Evolutionary conservation across 2,797 vertebrate genomes (phyloP).

Genomic region (Coccyzus lansbergi): DNA sequence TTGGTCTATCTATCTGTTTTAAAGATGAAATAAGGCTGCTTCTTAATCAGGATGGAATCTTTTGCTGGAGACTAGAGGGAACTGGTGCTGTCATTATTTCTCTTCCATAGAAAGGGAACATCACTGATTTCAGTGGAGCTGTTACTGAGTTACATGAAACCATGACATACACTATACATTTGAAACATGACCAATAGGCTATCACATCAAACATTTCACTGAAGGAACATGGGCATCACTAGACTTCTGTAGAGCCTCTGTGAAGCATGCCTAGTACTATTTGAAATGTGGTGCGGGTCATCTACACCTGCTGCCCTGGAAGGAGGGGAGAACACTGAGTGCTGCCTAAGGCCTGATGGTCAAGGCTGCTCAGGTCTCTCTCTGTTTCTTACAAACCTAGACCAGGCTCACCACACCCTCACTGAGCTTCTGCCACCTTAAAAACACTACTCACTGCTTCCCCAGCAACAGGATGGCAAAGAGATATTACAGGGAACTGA

Average conservation of each 20-base stretch:
- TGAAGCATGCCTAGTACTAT: neutral
- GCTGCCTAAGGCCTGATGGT: no score
- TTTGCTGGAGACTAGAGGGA: neutral
- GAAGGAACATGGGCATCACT: neutral
- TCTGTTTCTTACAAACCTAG: neutral
- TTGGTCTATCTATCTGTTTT: neutral
- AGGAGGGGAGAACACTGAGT: fast-evolving
- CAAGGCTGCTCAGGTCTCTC: neutral
- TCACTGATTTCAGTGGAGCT: neutral
- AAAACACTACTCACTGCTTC: neutral
- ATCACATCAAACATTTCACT: neutral
- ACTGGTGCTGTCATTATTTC: neutral
- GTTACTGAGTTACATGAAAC: neutral
- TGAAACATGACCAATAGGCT: neutral
- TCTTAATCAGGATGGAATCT: neutral
- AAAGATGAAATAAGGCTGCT: neutral
- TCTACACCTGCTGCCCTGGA: neutral
- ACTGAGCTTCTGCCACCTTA: neutral
- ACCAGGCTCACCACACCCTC: neutral
- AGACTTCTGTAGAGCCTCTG: neutral
- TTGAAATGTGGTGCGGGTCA: neutral
- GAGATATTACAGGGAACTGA: neutral
- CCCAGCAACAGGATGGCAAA: neutral
- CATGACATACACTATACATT: neutral
- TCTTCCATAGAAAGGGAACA: neutral